A percentile compares a stretch with the other conserved stretches of the same genome.
phyloP scores from a whole-genome alignment of 2,797 vertebrate species.

The Philypnodon macrostomus region DNA sequence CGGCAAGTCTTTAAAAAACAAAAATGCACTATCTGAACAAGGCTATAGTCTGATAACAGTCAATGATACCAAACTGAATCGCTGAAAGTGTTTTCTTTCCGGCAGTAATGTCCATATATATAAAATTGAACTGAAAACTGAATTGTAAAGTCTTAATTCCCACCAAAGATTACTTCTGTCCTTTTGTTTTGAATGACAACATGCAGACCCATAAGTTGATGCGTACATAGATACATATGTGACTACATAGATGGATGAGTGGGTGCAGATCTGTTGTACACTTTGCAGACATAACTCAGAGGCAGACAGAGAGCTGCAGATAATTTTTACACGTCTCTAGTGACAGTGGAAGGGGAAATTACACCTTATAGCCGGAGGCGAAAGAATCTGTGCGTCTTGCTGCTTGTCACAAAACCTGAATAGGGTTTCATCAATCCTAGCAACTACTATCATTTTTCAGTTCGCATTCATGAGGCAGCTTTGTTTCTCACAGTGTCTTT shows the following conservation, averaged over 20 bases:
- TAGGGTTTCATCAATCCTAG: slow-evolving; percentile 69
- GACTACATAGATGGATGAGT: slow-evolving; percentile 17
- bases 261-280: slow-evolving; percentile 19
- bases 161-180: neutral
- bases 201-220: slow-evolving; percentile 16
- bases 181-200: slow-evolving; percentile 2
- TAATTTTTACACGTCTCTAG: slow-evolving; percentile 64
- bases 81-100: neutral
- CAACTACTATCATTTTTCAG: slow-evolving; percentile 72
- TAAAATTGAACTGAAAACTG: no score
- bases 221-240: slow-evolving; percentile 22
- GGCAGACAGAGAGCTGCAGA: slow-evolving; percentile 52
- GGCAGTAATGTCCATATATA: no score
- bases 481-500: slow-evolving; percentile 60
- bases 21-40: neutral
- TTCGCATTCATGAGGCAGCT: slow-evolving; percentile 61
- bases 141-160: no score
- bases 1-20: neutral
- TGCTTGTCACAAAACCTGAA: slow-evolving; percentile 68
- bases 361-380: slow-evolving; percentile 68
- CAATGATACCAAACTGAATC: neutral
- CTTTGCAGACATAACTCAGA: slow-evolving; percentile 36
- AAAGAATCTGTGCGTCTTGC: slow-evolving; percentile 63
- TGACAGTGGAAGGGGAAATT: slow-evolving; percentile 71
- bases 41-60: neutral